A percentile compares a stretch with the other conserved stretches of the same genome.
These are phyloP conservation scores for Pseudomugil gertrudae DNA, from an alignment of 2,797 vertebrate genomes.

Conservation along the genomic window DNA sequence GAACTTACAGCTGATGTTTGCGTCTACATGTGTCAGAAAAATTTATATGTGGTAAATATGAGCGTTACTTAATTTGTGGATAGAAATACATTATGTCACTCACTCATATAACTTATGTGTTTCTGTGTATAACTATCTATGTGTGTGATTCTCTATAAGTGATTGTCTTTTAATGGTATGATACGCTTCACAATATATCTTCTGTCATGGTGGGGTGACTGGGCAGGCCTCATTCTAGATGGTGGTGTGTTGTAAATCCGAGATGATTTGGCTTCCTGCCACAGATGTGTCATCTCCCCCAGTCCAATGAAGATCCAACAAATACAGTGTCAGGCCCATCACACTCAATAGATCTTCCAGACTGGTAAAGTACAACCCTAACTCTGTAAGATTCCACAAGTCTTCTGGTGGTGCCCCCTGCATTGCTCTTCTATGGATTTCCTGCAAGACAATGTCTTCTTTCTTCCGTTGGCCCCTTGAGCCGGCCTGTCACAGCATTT, in stretches of 20 bases:
- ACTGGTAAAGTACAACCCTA: conserved; percentile 38
- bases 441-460: conserved; percentile 60
- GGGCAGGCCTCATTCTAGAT: conserved; percentile 43
- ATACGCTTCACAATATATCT: conserved; percentile 67
- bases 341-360: conserved; percentile 55
- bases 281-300: conserved; percentile 67
- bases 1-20: conserved; percentile 41
- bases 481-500: conserved; percentile 61
- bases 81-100: conserved; percentile 56
- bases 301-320: conserved; percentile 59
- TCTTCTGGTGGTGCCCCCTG: conserved; percentile 37
- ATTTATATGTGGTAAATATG: conserved; percentile 62
- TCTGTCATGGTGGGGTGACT: conserved; percentile 60
- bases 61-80: conserved; percentile 65
- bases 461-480: conserved; percentile 60
- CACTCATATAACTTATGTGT: conserved; percentile 63
- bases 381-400: conserved; percentile 45
- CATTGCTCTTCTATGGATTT: conserved; percentile 55
- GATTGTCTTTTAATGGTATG: conserved; percentile 71
- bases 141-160: conserved; percentile 40
- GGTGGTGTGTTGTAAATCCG: conserved; percentile 74
- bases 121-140: conserved; percentile 6
- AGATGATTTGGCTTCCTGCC: conserved; percentile 73
- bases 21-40: conserved; percentile 17
- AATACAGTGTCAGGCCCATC: conserved; percentile 67